Base-by-base conservation (phyloP, 1,140 invertebrate genomes). In the Armadillidium nasatum region DNA sequence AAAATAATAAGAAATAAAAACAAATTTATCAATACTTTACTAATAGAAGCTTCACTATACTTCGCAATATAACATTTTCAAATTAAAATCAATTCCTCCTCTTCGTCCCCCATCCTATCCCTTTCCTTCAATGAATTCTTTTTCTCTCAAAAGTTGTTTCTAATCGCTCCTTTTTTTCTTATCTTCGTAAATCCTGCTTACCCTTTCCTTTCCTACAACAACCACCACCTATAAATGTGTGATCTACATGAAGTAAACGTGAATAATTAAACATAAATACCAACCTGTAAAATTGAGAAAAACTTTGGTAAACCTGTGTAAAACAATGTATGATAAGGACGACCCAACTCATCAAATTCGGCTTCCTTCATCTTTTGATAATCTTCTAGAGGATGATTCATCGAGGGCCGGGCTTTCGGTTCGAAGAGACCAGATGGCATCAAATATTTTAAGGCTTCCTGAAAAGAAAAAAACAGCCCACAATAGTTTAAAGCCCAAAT, bases 391-490 rank as follows among this genome's bases (percentile, higher is more conserved):
- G 96, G 95, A 44, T 91, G 90, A 82, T 90, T 91, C 93, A 98
- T 93, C 0, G 92, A 83, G 0, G 96, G 96, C 71, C 93, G 87
- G 6, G 95, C 94, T 83, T 86, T 87, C 81, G 88, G 89, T 54
- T 94, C 91, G 85, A 88, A 95, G 70, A 98, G 85, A 7, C 94
- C 94, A 76, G 94, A 96, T 22, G 96, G 96, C 82, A 98, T 92
- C 15, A 98, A 85, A 87, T 98, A 98, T 79, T 89, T 86, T 82
- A 98, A 95, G 21, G 95, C 90, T 84, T 89, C 88, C 93, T 95
- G 83, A 1, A 33, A 33, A 1, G 33, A 33, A 33, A 33, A 33
- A 71, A 88, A 86, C 78, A 78, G 76, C 79, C 82, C 70, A 73
- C 67, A 72, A 81, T 9, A 19, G 10, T n/a, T 54, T 54, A 54